These are phyloP conservation scores for Eira barbara DNA, from an alignment of 2,113 vertebrate genomes.

Conservation along the genomic window DNA sequence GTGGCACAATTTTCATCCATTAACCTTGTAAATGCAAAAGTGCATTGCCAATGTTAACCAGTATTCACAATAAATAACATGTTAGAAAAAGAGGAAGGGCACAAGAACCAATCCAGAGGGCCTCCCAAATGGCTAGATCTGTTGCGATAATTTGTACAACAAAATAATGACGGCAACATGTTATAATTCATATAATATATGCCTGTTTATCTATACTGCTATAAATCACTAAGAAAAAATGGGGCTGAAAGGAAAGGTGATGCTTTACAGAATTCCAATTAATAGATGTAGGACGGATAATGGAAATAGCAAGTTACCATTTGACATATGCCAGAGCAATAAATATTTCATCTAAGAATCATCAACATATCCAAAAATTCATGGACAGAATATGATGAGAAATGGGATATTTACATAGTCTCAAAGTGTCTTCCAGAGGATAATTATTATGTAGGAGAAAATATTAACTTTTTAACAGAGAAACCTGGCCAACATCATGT, in stretches of 20 bases:
- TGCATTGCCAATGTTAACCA: not conserved
- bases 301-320: not conserved
- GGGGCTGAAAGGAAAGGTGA: not conserved
- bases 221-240: not conserved
- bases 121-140: not conserved
- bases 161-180: not conserved
- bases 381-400: not conserved
- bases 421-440: not conserved
- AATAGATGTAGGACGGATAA: not conserved
- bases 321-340: not conserved
- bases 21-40: not conserved
- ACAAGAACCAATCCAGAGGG: not conserved
- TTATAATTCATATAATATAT: not conserved
- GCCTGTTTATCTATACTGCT: not conserved
- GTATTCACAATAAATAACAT: not conserved
- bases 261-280: not conserved
- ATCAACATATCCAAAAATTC: not conserved
- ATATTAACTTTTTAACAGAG: not conserved
- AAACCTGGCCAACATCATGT: not conserved
- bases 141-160: not conserved
- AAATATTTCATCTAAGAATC: not conserved
- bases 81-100: not conserved
- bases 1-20: not conserved
- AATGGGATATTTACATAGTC: not conserved
- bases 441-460: not conserved